phyloP scores from a whole-genome alignment of 2,797 vertebrate genomes.

The Decapterus maruadsi region DNA sequence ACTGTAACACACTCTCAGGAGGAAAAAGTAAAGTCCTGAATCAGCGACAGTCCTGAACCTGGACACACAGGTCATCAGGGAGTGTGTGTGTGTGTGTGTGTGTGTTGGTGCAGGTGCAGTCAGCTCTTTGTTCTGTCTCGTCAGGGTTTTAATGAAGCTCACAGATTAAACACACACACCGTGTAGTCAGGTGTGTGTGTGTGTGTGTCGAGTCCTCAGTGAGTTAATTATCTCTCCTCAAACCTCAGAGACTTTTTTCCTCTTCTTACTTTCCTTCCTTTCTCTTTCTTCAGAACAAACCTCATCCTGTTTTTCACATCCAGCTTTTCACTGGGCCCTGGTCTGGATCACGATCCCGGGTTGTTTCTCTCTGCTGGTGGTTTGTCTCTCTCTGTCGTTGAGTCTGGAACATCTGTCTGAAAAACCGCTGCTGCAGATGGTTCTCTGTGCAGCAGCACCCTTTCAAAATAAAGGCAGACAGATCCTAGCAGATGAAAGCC shows the following conservation, averaged over 20 bases:
- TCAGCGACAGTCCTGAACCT: constrained; percentile 76
- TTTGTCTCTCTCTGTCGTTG: too few relatives aligned
- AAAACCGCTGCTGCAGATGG: too few relatives aligned
- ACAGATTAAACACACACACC: constrained; percentile 64
- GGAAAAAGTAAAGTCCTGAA: constrained; percentile 74
- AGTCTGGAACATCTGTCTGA: too few relatives aligned
- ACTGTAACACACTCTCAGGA: constrained; percentile 26
- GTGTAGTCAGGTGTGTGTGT: constrained; percentile 18
- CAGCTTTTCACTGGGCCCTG: too few relatives aligned
- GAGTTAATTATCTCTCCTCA: constrained; percentile 59
- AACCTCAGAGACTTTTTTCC: constrained; percentile 38
- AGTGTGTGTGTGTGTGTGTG: constrained; percentile 31
- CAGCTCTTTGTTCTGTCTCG: constrained; percentile 81
- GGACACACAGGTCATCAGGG: constrained; percentile 65
- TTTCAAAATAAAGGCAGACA: too few relatives aligned
- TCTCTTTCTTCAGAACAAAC: constrained; percentile 3
- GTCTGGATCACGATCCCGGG: too few relatives aligned
- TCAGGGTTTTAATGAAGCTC: constrained; percentile 78
- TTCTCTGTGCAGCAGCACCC: too few relatives aligned
- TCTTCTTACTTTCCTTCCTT: constrained; percentile 5
- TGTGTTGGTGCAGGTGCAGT: constrained; percentile 59
- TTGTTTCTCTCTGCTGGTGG: too few relatives aligned
- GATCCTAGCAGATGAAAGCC: too few relatives aligned
- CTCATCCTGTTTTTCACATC: background rate
- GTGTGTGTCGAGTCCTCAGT: constrained; percentile 49